Evolutionary conservation across 2,797 vertebrate species (phyloP), one percentile per base, ranked within the genome.

Genomic region (Gymnothorax reevesii): DNA sequence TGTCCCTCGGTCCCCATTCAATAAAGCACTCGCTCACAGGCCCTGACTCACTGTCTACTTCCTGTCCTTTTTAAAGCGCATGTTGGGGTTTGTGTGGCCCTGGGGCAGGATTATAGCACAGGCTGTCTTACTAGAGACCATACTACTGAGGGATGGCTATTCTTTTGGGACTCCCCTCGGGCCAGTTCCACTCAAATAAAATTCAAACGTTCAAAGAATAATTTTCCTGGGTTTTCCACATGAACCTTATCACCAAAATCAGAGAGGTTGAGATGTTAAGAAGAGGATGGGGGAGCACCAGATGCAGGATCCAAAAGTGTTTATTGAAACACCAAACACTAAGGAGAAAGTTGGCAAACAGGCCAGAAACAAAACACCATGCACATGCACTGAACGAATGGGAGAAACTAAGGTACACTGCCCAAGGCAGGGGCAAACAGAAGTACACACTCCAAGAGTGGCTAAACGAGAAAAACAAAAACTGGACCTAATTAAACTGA

Each of bases 171-270:
- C 49, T 22, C 42, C 75, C 75, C 71, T 17, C 33, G 52, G 75
- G 7, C 49, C 42, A 54, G n/a, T 54, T 54, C 75, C 42, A 22
- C 49, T 54, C 7, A 79, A 42, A 79, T 79, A 79, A 79, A 79
- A 52, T 54, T 20, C 42, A 79, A 79, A 49, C 20, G 15, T 54
- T 79, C 75, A 54, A 49, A 54, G 13, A 42, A 49, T 49, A 79
- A 7, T 54, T 52, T 54, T 52, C 75, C 75, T 52, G 75, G 15
- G 49, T 17, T 79, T 17, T 52, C 75, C 75, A 79, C 52, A 20
- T 79, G n/a, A 79, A 79, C 75, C 75, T 79, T 79, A 79, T 79
- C 75, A 7, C 17, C 25, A 54, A 54, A 54, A 79, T 52, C 75
- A 79, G 75, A 79, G 49, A 20, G 75, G 73, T 8, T 20, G 20